Evolutionary conservation across 1,140 invertebrate species (phyloP).

Genomic region (Antheraea pernyi): DNA sequence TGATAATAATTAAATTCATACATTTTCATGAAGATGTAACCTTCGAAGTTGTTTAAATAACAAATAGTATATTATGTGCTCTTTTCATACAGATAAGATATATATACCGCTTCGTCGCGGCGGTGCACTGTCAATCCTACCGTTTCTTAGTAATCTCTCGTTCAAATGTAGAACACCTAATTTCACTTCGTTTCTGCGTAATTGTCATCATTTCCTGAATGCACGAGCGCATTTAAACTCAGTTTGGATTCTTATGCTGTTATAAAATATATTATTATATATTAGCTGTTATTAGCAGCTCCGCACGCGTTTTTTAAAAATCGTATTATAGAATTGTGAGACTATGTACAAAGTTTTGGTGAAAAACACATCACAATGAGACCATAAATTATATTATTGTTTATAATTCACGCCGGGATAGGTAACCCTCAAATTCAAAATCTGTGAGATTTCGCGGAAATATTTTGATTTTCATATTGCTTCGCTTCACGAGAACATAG

Average conservation of each 20-base stretch:
- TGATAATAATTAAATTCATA: background rate
- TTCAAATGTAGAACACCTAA: slow-evolving; percentile 18
- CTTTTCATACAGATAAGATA: slow-evolving; percentile 1
- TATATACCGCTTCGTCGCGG: background rate
- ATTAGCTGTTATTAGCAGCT: background rate
- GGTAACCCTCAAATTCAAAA: no score
- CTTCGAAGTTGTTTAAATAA: background rate
- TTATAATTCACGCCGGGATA: no score
- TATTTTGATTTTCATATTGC: no score
- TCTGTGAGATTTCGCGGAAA: no score
- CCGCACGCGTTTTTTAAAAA: no score
- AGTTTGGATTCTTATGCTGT: background rate
- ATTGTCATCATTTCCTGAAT: slow-evolving; percentile 14
- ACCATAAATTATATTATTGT: no score
- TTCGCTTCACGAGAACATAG: no score
- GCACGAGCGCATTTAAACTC: slow-evolving; percentile 1
- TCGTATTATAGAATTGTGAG: no score
- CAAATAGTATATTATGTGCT: background rate
- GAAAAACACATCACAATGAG: no score
- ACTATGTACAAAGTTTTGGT: no score
- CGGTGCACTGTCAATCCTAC: slow-evolving; percentile 5
- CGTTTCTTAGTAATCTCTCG: slow-evolving; percentile 13
- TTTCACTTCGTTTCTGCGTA: slow-evolving; percentile 17
- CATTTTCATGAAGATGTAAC: background rate
- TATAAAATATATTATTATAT: background rate